Evolutionary conservation across 2,797 vertebrate species (phyloP).

Genomic region (Pipistrellus pipistrellus): DNA sequence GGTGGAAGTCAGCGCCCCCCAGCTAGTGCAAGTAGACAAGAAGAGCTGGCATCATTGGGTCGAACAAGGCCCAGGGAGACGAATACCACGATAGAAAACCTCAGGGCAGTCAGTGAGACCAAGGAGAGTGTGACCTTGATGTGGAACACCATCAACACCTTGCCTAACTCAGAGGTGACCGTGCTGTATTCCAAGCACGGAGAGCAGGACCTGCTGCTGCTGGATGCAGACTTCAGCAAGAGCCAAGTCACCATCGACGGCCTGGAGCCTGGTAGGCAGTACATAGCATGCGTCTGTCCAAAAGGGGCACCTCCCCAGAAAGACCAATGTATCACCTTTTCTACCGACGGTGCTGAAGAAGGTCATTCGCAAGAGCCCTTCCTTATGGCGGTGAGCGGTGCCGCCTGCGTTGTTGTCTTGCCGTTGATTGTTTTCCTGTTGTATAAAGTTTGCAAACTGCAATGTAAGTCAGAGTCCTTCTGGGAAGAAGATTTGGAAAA

Average conservation of each 20-base stretch:
- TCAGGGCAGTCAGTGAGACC: conserved; percentile 93
- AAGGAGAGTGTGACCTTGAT: conserved; percentile 93
- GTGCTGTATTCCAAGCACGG: conserved; percentile 95
- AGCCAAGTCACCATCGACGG: conserved; percentile 94
- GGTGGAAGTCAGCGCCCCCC: conserved; percentile 84
- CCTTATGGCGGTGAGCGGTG: conserved; percentile 89
- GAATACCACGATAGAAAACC: conserved; percentile 88
- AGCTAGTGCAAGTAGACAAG: conserved; percentile 86
- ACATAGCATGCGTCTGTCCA: conserved; percentile 94
- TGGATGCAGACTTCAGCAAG: conserved; percentile 91
- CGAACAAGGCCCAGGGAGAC: conserved; percentile 47
- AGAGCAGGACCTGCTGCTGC: conserved; percentile 92
- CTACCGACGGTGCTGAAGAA: conserved; percentile 88
- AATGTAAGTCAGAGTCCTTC: conserved; percentile 85
- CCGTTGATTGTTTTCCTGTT: conserved; percentile 94
- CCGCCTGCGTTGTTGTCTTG: conserved; percentile 91
- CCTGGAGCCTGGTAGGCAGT: conserved; percentile 92
- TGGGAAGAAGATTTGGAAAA: conserved; percentile 93
- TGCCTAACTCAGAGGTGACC: conserved; percentile 88
- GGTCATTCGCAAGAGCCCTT: conserved; percentile 86
- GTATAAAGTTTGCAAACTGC: conserved; percentile 95
- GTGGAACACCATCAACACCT: conserved; percentile 91
- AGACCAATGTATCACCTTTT: conserved; percentile 95
- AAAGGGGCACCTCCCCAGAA: conserved; percentile 90
- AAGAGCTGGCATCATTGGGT: conserved; percentile 43